Evolutionary conservation across 2,888 invertebrate species (phyloP), one percentile per base, ranked within the genome.

Genomic region (Operophtera brumata): DNA sequence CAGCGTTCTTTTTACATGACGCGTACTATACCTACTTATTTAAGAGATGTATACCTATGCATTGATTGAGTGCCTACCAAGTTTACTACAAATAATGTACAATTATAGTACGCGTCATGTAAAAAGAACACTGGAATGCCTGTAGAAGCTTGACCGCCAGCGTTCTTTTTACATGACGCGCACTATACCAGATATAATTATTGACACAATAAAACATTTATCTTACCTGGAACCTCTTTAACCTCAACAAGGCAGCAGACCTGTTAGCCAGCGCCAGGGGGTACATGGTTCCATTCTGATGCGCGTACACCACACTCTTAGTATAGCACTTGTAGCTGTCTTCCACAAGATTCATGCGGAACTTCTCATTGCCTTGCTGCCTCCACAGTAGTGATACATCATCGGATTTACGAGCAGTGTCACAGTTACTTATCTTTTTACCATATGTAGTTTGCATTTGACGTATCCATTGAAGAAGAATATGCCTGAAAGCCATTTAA

Each of bases 251-350:
- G 7, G 93, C 91, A 12, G 94, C 94, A 9, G 95, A 94, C 73
- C 95, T 88, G 67, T 95, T 94, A 0, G 93, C 94, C 47, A 93
- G 78, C 0, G 94, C 94, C 43, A 94, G 72, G 0, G 93, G 83
- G 64, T 92, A 92, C 77, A 92, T 92, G 9, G 90, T 80, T 40
- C 91, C 91, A 28, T 87, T 78, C 32, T 86, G 86, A 10, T 85
- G 78, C 5, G 94, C 93, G 70, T 88, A 92, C 48, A 91, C 73
- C 8, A 94, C 90, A 78, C 94, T 93, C 69, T 92, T 91, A 0
- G 92, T 92, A 68, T 94, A 95, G 41, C 86, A 91, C 48, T 84
- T 74, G 49, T 93, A 84, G 67, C 93, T 92, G 4, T 89, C 86
- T 9, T 84, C 68, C 42, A 92, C 84, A 32, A 86, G 71, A 57